Conservation (phyloP, 2,888 invertebrate genomes). For the Megaustenia siamemsis region DNA sequence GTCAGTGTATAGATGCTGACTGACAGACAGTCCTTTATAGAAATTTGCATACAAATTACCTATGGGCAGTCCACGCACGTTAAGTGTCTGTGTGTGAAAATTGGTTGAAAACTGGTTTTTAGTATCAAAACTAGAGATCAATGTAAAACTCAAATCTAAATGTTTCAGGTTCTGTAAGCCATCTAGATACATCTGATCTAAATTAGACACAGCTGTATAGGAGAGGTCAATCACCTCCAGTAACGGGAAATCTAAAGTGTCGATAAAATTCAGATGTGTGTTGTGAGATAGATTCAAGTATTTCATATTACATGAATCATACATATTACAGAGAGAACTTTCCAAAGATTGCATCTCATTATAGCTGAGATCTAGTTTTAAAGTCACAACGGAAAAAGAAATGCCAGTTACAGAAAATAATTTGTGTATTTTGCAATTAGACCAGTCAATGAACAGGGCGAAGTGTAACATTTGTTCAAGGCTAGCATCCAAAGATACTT, state of each 20-base stretch:
- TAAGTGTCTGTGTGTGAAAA: not conserved
- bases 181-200: not conserved
- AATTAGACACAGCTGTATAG: no score
- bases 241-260: no score
- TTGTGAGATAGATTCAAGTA: constrained; percentile 12
- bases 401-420: no score
- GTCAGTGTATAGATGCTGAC: constrained; percentile 34
- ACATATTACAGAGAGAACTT: not conserved
- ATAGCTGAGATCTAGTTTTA: not conserved
- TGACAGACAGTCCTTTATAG: constrained; percentile 14
- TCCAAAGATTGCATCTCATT: not conserved
- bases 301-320: not conserved
- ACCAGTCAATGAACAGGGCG: not conserved
- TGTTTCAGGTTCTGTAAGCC: not conserved
- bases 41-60: not conserved
- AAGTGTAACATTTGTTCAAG: not conserved
- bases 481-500: not conserved
- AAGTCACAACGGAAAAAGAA: no score
- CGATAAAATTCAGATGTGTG: not conserved
- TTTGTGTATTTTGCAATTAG: constrained; percentile 22
- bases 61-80: not conserved
- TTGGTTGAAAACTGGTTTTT: not conserved
- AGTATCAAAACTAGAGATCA: not conserved
- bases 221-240: not conserved
- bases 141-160: not conserved